A percentile compares a stretch with the other conserved stretches of the same genome.
These are phyloP conservation scores for Halcyon malimbica DNA, from an alignment of 2,113 vertebrate genomes.

Conservation along the genomic window DNA sequence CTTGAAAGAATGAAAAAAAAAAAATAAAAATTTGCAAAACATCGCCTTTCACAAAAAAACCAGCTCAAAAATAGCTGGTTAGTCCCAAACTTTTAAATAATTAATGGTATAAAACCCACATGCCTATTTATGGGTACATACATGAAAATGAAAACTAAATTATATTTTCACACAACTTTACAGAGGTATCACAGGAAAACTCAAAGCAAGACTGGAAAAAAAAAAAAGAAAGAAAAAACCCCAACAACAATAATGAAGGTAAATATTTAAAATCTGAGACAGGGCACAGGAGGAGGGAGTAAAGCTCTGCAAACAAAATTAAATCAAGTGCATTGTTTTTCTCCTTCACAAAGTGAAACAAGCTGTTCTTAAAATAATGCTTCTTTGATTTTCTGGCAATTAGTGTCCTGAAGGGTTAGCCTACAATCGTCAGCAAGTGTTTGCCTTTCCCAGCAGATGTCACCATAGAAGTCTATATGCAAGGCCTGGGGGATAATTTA, in stretches of 20 bases:
- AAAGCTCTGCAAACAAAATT: conserved; percentile 24
- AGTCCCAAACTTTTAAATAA: background rate
- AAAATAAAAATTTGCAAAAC: background rate
- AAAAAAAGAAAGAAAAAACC: background rate
- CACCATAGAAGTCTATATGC: conserved; percentile 39
- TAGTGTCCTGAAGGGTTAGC: conserved; percentile 43
- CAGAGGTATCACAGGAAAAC: background rate
- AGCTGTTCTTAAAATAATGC: conserved; percentile 22
- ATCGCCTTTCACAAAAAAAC: background rate
- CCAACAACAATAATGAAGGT: background rate
- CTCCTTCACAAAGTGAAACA: conserved; percentile 38
- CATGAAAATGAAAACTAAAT: background rate
- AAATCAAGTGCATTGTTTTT: background rate
- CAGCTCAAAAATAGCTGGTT: background rate
- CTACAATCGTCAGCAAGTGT: background rate
- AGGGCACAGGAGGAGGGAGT: background rate
- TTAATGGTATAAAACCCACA: background rate
- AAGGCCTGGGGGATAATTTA: conserved; percentile 31
- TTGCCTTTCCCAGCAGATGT: conserved; percentile 37
- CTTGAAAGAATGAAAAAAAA: background rate
- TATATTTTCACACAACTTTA: background rate
- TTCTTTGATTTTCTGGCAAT: conserved; percentile 25
- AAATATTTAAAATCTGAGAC: background rate
- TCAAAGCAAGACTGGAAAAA: background rate
- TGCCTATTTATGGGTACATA: background rate